phyloP scores from a whole-genome alignment of 2,113 vertebrate genomes.

The Psilopogon haemacephalus region DNA sequence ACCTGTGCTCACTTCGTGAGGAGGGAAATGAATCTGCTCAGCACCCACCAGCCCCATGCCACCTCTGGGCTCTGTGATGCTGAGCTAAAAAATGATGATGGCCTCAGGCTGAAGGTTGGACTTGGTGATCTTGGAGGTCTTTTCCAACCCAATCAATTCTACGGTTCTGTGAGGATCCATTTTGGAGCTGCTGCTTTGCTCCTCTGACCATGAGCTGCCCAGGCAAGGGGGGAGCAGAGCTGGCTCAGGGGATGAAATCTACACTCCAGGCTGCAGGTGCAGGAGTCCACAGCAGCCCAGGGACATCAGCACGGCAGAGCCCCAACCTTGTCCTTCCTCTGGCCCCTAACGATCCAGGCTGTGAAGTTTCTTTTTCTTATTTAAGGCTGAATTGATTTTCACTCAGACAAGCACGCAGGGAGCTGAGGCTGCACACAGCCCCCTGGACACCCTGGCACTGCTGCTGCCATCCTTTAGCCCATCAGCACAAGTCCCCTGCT shows the following conservation, averaged over 20 bases:
- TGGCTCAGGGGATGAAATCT: background rate
- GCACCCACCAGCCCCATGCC: background rate
- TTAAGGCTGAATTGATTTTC: background rate
- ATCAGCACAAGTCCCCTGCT: accelerated
- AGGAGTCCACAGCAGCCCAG: background rate
- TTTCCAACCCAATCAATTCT: too few relatives aligned
- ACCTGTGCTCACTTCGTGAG: background rate
- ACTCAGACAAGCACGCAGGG: accelerated
- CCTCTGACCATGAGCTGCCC: accelerated
- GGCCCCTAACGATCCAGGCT: background rate
- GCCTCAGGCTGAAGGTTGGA: too few relatives aligned
- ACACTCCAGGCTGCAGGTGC: accelerated
- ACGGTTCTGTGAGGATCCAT: background rate
- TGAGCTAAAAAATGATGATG: background rate
- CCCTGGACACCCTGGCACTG: background rate
- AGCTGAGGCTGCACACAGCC: accelerated
- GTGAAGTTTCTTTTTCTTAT: background rate
- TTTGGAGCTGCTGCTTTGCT: background rate
- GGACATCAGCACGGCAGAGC: too few relatives aligned
- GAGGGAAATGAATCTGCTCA: background rate
- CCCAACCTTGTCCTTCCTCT: too few relatives aligned
- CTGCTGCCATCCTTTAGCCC: background rate
- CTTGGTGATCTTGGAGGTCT: too few relatives aligned
- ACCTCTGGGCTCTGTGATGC: accelerated
- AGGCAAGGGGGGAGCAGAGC: background rate